phyloP scores from a whole-genome alignment of 2,797 vertebrate genomes.

The Microhierax caerulescens region DNA sequence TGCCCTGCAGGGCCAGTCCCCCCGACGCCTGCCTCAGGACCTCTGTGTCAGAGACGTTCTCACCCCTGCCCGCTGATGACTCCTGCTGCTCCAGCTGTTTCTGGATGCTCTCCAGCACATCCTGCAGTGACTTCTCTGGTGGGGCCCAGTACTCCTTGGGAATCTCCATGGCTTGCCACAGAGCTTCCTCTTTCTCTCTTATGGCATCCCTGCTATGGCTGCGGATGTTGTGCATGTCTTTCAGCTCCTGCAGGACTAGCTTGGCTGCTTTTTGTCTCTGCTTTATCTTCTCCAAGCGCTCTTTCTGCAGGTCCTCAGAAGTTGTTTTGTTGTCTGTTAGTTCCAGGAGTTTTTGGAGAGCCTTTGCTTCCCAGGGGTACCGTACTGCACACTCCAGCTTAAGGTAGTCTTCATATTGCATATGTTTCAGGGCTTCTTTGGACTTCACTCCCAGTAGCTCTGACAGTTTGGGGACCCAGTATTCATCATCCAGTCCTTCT shows the following conservation, averaged over 20 bases:
- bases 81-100: conserved; percentile 15
- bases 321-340: background rate
- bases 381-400: background rate
- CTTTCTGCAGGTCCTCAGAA: background rate
- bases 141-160: background rate
- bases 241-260: background rate
- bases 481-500: background rate
- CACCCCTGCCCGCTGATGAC: background rate
- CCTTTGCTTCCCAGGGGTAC: conserved; percentile 33
- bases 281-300: background rate
- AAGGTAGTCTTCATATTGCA: conserved; percentile 18
- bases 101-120: background rate
- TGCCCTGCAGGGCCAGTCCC: conserved; percentile 68
- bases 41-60: conserved; percentile 23
- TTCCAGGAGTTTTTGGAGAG: background rate
- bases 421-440: conserved; percentile 15
- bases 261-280: background rate
- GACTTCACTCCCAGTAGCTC: conserved; percentile 21
- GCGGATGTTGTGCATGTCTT: background rate
- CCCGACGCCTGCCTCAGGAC: conserved; percentile 64
- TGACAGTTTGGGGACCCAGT: conserved; percentile 28
- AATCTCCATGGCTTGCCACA: conserved; percentile 14
- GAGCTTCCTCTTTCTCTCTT: background rate
- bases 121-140: rapidly evolving
- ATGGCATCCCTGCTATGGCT: background rate